Percentiles rank a stretch among this genome's conserved stretches.
Conservation (phyloP, 2,888 invertebrate species). For the Aquatica leii region DNA sequence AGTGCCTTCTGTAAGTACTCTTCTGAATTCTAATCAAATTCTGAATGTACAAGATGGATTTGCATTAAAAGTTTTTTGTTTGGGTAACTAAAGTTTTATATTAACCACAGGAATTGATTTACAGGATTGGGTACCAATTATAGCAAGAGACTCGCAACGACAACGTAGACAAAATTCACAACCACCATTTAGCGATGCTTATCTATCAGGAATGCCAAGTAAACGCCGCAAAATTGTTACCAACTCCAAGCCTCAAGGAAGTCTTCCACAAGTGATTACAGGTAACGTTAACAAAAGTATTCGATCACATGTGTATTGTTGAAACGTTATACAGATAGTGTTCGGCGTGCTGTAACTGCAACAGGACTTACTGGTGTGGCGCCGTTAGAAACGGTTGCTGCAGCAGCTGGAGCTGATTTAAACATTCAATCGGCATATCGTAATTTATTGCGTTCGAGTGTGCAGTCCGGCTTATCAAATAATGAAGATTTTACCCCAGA, state of each 20-base stretch:
- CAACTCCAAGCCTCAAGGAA: conserved; percentile 57
- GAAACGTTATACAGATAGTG: conserved; percentile 49
- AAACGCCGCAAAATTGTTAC: conserved; percentile 82
- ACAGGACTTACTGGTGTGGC: conserved; percentile 61
- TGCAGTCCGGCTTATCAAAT: conserved; percentile 61
- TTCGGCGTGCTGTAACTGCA: conserved; percentile 62
- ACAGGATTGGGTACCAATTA: conserved; percentile 89
- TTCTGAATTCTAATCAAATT: too few species aligned
- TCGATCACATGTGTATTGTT: background rate
- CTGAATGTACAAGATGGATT: too few species aligned
- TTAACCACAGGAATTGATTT: too few species aligned
- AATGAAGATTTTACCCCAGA: conserved; percentile 62
- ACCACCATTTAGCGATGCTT: conserved; percentile 85
- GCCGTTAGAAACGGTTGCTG: conserved; percentile 61
- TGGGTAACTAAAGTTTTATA: too few species aligned
- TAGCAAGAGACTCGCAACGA: conserved; percentile 78
- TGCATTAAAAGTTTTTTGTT: too few species aligned
- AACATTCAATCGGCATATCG: conserved; percentile 65
- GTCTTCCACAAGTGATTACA: conserved; percentile 58
- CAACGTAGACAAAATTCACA: conserved; percentile 70
- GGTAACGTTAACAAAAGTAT: conserved; percentile 46
- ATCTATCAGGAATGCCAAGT: conserved; percentile 87
- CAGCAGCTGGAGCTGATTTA: conserved; percentile 62
- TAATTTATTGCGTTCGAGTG: conserved; percentile 61
- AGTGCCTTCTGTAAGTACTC: conserved; percentile 64